Evolutionary conservation across 2,797 vertebrate genomes (phyloP).

Genomic region (Moxostoma hubbsi): DNA sequence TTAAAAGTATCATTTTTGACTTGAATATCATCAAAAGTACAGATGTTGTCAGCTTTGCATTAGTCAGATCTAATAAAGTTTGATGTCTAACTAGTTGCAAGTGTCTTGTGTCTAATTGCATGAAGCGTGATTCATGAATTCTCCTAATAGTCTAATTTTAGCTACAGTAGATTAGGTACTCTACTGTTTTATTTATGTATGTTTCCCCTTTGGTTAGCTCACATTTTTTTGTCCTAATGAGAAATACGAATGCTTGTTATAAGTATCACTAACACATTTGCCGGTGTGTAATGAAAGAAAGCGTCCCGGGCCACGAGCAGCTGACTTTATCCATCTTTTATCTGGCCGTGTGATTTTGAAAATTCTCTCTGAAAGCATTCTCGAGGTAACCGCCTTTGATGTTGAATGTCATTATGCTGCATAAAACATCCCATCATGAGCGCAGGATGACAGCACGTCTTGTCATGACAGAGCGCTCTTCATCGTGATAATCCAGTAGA

Average conservation of each 20-base stretch:
- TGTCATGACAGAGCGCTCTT: neutral
- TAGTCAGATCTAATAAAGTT: neutral
- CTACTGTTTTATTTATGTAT: slow-evolving; percentile 4
- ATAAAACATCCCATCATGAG: slow-evolving; percentile 23
- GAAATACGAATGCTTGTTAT: neutral
- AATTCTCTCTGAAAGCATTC: slow-evolving; percentile 16
- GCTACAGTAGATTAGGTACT: neutral
- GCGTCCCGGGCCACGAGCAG: neutral
- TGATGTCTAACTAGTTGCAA: neutral
- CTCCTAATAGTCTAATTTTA: neutral
- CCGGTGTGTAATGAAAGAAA: neutral
- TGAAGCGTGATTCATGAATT: neutral
- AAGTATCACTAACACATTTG: neutral
- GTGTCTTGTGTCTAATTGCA: neutral
- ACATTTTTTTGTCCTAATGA: neutral
- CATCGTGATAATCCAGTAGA: neutral
- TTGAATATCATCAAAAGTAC: slow-evolving; percentile 9
- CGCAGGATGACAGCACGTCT: neutral
- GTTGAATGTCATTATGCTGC: slow-evolving; percentile 39
- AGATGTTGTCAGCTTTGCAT: neutral
- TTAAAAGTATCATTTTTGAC: no score
- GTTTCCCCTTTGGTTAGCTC: neutral
- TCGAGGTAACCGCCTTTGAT: slow-evolving; percentile 44
- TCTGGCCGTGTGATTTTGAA: slow-evolving; percentile 18
- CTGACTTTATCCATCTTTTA: slow-evolving; percentile 26